Conservation (phyloP, 2,888 invertebrate species). For the Aphrophora alni region DNA sequence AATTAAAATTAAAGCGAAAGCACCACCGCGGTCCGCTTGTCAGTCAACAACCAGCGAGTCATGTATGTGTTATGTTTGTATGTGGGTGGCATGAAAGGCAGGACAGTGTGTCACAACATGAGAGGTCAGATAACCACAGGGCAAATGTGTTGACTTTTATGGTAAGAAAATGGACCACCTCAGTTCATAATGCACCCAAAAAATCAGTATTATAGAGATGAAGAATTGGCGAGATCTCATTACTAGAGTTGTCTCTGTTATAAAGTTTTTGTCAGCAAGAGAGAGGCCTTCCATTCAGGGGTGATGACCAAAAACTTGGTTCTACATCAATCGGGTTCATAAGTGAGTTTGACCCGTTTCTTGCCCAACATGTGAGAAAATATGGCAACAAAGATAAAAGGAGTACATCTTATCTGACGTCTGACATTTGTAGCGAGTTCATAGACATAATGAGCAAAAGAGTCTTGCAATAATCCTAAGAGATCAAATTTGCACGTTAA, state of each 20-base stretch:
- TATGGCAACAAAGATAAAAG: no score
- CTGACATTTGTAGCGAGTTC: no score
- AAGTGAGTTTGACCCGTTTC: background rate
- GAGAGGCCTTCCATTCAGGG: no score
- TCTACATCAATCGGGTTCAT: background rate
- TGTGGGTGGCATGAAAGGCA: no score
- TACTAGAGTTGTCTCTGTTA: background rate
- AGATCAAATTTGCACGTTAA: conserved; percentile 26
- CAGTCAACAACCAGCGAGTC: no score
- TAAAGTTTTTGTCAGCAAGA: background rate
- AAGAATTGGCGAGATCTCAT: background rate
- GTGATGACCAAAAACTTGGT: no score
- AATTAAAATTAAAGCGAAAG: no score
- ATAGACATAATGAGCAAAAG: conserved; percentile 19
- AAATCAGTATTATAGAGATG: background rate
- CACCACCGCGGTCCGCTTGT: no score
- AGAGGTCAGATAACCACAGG: background rate
- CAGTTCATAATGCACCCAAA: background rate
- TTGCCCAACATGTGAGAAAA: background rate
- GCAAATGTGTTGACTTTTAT: background rate
- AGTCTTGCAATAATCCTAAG: no score
- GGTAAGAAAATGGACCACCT: background rate
- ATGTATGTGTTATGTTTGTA: no score
- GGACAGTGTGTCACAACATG: background rate
- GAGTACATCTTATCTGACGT: no score